These are phyloP conservation scores for Epinotia nisella DNA, from an alignment of 2,888 invertebrate genomes.

Conservation along the genomic window DNA sequence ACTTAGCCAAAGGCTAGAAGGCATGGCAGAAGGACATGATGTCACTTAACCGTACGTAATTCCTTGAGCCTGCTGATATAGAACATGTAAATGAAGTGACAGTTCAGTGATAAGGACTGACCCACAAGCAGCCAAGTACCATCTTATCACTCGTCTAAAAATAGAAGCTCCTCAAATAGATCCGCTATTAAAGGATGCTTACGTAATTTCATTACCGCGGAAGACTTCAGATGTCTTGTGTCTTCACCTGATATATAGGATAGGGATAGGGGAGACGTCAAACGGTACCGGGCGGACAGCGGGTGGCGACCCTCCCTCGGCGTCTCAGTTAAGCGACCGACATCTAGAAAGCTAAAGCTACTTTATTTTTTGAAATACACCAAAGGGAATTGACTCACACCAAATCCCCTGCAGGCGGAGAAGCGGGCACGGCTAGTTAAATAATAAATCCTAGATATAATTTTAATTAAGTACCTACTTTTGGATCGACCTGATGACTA, in stretches of 20 bases:
- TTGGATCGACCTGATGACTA: not conserved
- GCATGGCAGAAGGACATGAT: not conserved
- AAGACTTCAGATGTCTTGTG: too few relatives aligned
- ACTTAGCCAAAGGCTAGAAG: not conserved
- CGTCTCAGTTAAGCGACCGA: too few relatives aligned
- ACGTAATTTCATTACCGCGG: slow-evolving; percentile 10
- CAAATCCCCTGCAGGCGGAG: too few relatives aligned
- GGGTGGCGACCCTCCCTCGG: too few relatives aligned
- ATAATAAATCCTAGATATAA: not conserved
- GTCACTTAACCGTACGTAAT: not conserved
- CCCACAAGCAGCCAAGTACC: slow-evolving; percentile 19
- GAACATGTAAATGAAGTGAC: slow-evolving; percentile 27
- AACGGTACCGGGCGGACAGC: too few relatives aligned
- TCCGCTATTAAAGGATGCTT: slow-evolving; percentile 36
- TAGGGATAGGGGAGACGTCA: too few relatives aligned
- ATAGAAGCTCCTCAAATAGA: slow-evolving; percentile 37
- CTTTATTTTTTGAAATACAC: too few relatives aligned
- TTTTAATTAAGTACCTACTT: not conserved
- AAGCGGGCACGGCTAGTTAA: too few relatives aligned
- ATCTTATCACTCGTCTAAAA: slow-evolving; percentile 38
- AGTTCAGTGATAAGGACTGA: slow-evolving; percentile 37
- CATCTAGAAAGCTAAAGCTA: too few relatives aligned
- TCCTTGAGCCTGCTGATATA: slow-evolving; percentile 23
- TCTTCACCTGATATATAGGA: too few relatives aligned
- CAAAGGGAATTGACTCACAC: too few relatives aligned